Evolutionary conservation across 2,113 vertebrate genomes (phyloP).

Genomic region (Bos taurus): ARS-UCD2.0 NC_037329.1:29279501-29280000

Average conservation of each 20-base stretch:
- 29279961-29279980: background rate
- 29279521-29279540: background rate
- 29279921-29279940: background rate
- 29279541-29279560: background rate
- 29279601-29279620: background rate
- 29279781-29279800: background rate
- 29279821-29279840: background rate
- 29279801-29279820: background rate
- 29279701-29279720: background rate
- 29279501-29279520: background rate
- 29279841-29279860: background rate
- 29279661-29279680: background rate
- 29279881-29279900: background rate
- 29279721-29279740: background rate
- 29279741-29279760: background rate
- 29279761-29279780: background rate
- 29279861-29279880: background rate
- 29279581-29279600: background rate
- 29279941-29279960: background rate
- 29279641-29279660: background rate
- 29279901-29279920: background rate
- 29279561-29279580: background rate
- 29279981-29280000: background rate
- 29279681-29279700: background rate
- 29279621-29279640: background rate